A percentile compares a stretch with the other conserved stretches of the same genome.
Conservation (phyloP, 2,113 vertebrate species). For the Atractosteus spatula region DNA sequence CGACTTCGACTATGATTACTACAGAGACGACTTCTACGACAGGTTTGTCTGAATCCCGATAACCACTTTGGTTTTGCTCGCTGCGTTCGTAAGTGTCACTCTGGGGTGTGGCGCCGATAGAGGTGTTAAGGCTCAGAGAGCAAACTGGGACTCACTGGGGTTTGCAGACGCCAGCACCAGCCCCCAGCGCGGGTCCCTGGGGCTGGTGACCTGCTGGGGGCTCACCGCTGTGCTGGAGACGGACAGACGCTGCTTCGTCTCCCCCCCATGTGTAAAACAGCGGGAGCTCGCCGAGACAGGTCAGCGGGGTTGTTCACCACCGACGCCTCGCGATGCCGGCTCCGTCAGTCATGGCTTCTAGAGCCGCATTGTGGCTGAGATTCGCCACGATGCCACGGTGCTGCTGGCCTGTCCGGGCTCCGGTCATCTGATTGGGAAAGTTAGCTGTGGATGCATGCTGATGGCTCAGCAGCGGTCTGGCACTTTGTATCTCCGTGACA, state of each 20-base stretch:
- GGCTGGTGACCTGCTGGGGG: too few species aligned
- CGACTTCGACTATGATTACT: constrained; percentile 85
- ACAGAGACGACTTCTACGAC: constrained; percentile 85
- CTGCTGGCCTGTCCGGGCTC: too few species aligned
- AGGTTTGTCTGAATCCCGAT: constrained; percentile 63
- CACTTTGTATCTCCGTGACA: too few species aligned
- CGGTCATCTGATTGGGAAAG: too few species aligned
- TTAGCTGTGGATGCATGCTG: too few species aligned
- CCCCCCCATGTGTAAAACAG: constrained; percentile 34
- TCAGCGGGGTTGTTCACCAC: constrained; percentile 31
- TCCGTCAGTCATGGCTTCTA: constrained; percentile 27
- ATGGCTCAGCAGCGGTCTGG: too few species aligned
- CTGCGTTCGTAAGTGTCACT: too few species aligned
- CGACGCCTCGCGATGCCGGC: constrained; percentile 28
- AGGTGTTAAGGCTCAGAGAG: too few species aligned
- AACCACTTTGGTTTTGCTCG: too few species aligned
- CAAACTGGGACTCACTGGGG: background rate
- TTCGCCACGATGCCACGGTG: constrained; percentile 25
- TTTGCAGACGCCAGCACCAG: background rate
- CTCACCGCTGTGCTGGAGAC: too few species aligned
- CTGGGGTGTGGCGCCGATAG: too few species aligned
- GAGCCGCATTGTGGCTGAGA: constrained; percentile 24
- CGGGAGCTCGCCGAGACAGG: constrained; percentile 9
- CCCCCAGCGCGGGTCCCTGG: background rate
- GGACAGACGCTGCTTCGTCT: constrained; percentile 34